Base-by-base conservation (phyloP, 2,888 invertebrate genomes). In the Temnothorax ravouxi region DNA sequence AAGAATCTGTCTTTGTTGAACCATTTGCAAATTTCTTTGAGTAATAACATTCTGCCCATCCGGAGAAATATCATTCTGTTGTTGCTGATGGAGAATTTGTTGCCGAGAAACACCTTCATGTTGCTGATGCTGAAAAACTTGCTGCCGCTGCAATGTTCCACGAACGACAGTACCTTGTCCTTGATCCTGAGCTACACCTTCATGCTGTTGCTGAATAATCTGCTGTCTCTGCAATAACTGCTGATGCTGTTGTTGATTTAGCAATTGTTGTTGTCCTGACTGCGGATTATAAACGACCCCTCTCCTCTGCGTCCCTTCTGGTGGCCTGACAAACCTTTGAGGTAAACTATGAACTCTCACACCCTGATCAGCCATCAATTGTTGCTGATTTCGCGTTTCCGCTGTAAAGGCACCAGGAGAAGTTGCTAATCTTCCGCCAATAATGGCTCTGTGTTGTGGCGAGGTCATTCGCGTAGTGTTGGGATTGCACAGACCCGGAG, bases 401-500 rank as follows among this genome's bases (percentile, higher is more conserved):
- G 91, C 84, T 5, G 92, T 89, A 21, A 94, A 94, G 1, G 93
- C 91, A 4, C 95, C 95, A 2, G 96, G 96, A 93, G 96, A 96
- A 0, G 96, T 96, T 1, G 96, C 95, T n/a, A 96, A 94, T 83
- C 96, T 92, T 18, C 94, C 94, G 3, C 91, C 92, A 2, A 95
- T 93, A 0, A 93, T 92, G 0, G 94, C 92, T 69, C 96, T 94
- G 91, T 96, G 96, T 89, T 96, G 96, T 0, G 96, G 96, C 18
- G 96, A 96, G 3, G 96, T 95, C 96, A 96, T 96, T 79, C 96
- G 93, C 21, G 95, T 95, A 11, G 95, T 59, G 9, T 72, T 72
- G 0, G 96, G 95, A 0, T 91, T 93, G 69, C 94, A 94, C 13
- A 95, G 92, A 41, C 72, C 94, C 66, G 95, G 96, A 0, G 95